Conservation (phyloP, 2,888 invertebrate genomes). For the Apamea epomidion region DNA sequence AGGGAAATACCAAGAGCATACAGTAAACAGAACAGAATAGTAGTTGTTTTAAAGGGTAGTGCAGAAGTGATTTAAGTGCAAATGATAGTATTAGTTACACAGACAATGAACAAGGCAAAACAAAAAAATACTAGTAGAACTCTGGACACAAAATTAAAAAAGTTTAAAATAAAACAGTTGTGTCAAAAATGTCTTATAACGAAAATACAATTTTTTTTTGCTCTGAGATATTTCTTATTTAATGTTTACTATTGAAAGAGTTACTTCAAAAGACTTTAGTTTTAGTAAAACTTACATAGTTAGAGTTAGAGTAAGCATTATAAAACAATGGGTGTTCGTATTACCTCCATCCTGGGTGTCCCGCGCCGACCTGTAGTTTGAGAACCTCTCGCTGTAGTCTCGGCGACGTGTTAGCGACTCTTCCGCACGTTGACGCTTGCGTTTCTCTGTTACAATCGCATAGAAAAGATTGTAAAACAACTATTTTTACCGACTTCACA, state of each 20-base stretch:
- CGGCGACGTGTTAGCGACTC: slow-evolving; percentile 94
- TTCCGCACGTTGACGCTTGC: slow-evolving; percentile 94
- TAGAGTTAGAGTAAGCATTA: background rate
- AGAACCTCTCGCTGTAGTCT: slow-evolving; percentile 93
- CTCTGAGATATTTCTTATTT: background rate
- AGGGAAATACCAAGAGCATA: slow-evolving; percentile 48
- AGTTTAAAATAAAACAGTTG: background rate
- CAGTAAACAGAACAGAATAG: slow-evolving; percentile 54
- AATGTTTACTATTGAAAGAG: background rate
- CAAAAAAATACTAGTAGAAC: background rate
- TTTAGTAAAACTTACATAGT: background rate
- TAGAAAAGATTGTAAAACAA: background rate
- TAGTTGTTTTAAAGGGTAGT: slow-evolving; percentile 27
- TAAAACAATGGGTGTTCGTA: slow-evolving; percentile 69
- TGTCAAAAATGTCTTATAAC: background rate
- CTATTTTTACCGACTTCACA: background rate
- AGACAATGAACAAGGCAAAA: slow-evolving; percentile 1
- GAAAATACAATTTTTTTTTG: background rate
- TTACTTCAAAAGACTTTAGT: background rate
- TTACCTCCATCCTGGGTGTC: slow-evolving; percentile 90
- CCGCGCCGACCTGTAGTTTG: slow-evolving; percentile 83
- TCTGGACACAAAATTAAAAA: background rate
- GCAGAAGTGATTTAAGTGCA: slow-evolving; percentile 38
- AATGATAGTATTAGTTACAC: slow-evolving; percentile 33
- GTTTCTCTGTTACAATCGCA: slow-evolving; percentile 91